These are phyloP conservation scores for Priocnemis perturbator DNA, from an alignment of 2,888 invertebrate genomes.

Conservation along the genomic window DNA sequence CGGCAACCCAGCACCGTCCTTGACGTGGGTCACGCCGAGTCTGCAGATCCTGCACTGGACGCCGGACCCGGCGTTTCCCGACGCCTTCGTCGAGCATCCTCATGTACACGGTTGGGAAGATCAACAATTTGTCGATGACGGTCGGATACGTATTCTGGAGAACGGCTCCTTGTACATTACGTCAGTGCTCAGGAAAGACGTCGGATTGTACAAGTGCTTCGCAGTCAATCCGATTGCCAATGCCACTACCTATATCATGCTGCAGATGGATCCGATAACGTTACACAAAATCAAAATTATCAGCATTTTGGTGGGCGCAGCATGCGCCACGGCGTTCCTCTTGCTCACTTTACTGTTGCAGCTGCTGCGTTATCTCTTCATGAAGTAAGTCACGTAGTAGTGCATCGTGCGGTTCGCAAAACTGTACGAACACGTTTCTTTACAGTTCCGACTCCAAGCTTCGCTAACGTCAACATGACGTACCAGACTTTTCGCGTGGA, in stretches of 20 bases:
- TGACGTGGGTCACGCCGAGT: constrained; percentile 91
- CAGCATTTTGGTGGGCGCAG: constrained; percentile 88
- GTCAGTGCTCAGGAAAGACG: constrained; percentile 85
- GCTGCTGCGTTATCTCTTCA: constrained; percentile 82
- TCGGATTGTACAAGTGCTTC: constrained; percentile 90
- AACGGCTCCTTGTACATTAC: constrained; percentile 88
- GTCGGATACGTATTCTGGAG: constrained; percentile 81
- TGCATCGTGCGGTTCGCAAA: constrained; percentile 1
- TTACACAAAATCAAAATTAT: constrained; percentile 89
- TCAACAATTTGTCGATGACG: constrained; percentile 66
- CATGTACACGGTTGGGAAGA: constrained; percentile 77
- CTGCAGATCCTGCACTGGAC: constrained; percentile 86
- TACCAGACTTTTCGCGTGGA: too few relatives aligned
- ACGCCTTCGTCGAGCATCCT: constrained; percentile 83
- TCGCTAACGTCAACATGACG: neutral
- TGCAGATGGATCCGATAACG: constrained; percentile 91
- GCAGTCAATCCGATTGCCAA: constrained; percentile 91
- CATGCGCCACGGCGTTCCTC: constrained; percentile 88
- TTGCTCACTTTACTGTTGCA: constrained; percentile 88
- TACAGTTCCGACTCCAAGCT: neutral
- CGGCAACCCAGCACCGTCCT: constrained; percentile 86
- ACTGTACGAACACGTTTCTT: neutral
- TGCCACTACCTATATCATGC: constrained; percentile 83
- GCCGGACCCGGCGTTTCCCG: constrained; percentile 82
- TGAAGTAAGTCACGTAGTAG: constrained; percentile 79